These are phyloP conservation scores for Pelosia muscerda DNA, from an alignment of 2,888 invertebrate species.

Conservation along the genomic window DNA sequence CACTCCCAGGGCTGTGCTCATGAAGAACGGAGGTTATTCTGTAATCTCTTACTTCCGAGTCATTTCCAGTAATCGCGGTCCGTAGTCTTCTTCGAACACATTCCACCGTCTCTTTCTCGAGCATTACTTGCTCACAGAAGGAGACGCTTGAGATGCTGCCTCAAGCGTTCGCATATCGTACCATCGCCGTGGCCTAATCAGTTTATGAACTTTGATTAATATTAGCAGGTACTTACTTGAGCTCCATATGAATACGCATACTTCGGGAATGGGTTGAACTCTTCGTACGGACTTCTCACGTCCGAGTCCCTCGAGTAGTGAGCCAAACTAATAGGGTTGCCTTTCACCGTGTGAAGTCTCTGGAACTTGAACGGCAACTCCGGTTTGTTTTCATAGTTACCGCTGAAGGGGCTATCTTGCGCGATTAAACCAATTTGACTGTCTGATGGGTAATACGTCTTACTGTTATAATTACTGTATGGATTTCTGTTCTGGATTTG, in stretches of 20 bases:
- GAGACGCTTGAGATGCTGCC: no score
- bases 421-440: neutral
- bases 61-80: no score
- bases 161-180: no score
- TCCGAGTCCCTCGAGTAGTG: constrained; percentile 57
- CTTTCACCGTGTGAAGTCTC: constrained; percentile 55
- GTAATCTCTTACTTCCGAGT: no score
- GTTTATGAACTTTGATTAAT: neutral
- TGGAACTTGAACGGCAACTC: constrained; percentile 56
- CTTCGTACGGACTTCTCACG: constrained; percentile 30
- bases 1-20: no score
- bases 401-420: neutral
- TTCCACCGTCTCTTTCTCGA: no score
- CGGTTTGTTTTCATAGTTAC: constrained; percentile 18
- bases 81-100: no score
- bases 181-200: no score
- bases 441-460: neutral
- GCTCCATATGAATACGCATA: constrained; percentile 74
- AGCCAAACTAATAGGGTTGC: constrained; percentile 56
- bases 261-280: constrained; percentile 63
- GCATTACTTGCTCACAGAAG: no score
- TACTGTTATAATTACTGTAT: neutral
- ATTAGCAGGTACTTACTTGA: constrained; percentile 76
- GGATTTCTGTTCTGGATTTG: neutral
- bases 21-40: no score